These are phyloP conservation scores for Microctonus brassicae DNA, from an alignment of 2,888 invertebrate genomes.

Conservation along the genomic window DNA sequence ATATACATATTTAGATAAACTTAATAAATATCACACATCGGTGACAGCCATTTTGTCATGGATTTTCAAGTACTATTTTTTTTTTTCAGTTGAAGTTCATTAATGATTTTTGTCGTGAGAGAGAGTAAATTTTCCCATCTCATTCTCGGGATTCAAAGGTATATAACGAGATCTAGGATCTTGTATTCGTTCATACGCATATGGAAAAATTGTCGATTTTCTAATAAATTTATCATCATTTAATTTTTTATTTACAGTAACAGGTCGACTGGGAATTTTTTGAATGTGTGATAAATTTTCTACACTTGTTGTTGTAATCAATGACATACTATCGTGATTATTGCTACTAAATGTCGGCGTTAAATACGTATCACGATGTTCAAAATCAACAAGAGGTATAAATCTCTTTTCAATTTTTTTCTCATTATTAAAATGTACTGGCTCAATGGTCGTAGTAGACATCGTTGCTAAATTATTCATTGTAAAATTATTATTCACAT, in stretches of 20 bases:
- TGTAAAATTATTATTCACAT: not conserved
- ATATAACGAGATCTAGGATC: constrained; percentile 66
- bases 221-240: constrained; percentile 22
- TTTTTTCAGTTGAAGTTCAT: constrained; percentile 27
- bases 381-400: constrained; percentile 59
- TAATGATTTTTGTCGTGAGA: constrained; percentile 55
- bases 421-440: not conserved
- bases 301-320: constrained; percentile 31
- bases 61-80: not conserved
- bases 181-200: constrained; percentile 63
- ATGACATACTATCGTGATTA: constrained; percentile 4
- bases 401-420: constrained; percentile 53
- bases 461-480: not conserved
- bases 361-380: constrained; percentile 36
- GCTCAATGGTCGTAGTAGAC: not conserved
- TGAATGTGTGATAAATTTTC: constrained; percentile 58
- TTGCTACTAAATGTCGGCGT: constrained; percentile 35
- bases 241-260: constrained; percentile 19
- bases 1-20: not conserved
- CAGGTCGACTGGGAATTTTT: constrained; percentile 52
- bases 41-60: constrained; percentile 6
- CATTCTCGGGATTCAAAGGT: constrained; percentile 64
- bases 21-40: not conserved
- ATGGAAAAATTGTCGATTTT: constrained; percentile 61
- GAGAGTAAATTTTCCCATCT: constrained; percentile 52